Conservation (phyloP, 2,888 invertebrate species). For the Chorisops tibialis region DNA sequence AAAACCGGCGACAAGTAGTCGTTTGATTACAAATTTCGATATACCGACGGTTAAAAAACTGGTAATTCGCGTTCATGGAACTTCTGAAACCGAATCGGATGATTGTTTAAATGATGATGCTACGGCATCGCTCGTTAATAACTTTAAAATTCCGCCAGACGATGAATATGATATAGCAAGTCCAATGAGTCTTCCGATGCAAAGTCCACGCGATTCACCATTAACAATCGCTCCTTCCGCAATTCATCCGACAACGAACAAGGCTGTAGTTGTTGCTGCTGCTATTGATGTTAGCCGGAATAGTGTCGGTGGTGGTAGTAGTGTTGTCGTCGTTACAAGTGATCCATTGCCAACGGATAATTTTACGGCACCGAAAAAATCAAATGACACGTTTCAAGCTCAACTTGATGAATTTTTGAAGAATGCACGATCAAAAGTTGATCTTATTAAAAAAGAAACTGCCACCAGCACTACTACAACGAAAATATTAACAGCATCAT, state of each 20-base stretch:
- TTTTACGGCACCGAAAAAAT: background rate
- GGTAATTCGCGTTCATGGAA: constrained; percentile 40
- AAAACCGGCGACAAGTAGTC: constrained; percentile 26
- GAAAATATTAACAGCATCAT: constrained; percentile 4
- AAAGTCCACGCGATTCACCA: constrained; percentile 34
- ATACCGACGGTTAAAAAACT: constrained; percentile 42
- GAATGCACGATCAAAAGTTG: constrained; percentile 43
- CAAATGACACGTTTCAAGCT: constrained; percentile 42
- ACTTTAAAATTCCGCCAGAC: background rate
- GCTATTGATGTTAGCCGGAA: background rate
- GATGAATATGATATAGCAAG: constrained; percentile 43
- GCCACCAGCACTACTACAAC: background rate
- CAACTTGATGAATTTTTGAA: constrained; percentile 47
- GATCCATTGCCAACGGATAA: background rate
- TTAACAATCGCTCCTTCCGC: background rate
- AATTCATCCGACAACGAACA: no score
- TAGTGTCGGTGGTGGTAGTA: background rate
- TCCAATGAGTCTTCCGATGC: constrained; percentile 44
- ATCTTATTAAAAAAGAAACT: constrained; percentile 20
- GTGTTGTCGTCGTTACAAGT: background rate
- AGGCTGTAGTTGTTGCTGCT: background rate
- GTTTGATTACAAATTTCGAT: constrained; percentile 43
- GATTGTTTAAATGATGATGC: background rate
- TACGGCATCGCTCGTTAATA: background rate
- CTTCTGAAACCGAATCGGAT: constrained; percentile 17